A percentile compares a stretch with the other conserved stretches of the same genome.
Conservation (phyloP, 2,113 vertebrate genomes). For the Ameiurus melas region DNA sequence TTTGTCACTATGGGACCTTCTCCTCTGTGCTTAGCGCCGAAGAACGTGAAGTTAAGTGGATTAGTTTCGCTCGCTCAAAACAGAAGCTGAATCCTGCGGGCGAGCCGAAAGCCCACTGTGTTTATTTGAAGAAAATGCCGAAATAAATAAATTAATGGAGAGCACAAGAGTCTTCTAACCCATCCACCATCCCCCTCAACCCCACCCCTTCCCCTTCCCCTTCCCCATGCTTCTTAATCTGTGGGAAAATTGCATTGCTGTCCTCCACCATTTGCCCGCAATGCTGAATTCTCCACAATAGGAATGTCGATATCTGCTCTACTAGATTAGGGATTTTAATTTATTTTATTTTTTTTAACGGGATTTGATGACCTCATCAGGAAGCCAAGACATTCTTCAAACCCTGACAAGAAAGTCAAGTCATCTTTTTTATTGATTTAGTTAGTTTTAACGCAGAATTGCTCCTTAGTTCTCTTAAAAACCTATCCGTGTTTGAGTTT, state of each 20-base stretch:
- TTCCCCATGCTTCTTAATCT: slow-evolving; percentile 41
- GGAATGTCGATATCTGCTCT: slow-evolving; percentile 53
- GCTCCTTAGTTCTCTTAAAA: slow-evolving; percentile 23
- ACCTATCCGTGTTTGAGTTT: slow-evolving; percentile 13
- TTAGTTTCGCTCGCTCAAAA: slow-evolving; percentile 55
- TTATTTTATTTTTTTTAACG: slow-evolving; percentile 5
- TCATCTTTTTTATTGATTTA: slow-evolving; percentile 35
- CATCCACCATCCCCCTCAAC: not conserved
- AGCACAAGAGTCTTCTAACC: slow-evolving; percentile 21
- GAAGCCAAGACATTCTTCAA: slow-evolving; percentile 19
- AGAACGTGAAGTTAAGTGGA: slow-evolving; percentile 55
- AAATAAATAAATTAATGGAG: slow-evolving; percentile 57
- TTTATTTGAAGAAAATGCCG: slow-evolving; percentile 43
- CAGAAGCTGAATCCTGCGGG: slow-evolving; percentile 35
- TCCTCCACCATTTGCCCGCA: slow-evolving; percentile 52
- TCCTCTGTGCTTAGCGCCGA: not conserved
- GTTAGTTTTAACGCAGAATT: not conserved
- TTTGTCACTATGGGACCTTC: not conserved
- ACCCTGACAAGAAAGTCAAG: slow-evolving; percentile 1
- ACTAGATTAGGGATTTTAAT: slow-evolving; percentile 47
- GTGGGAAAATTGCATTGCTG: slow-evolving; percentile 54
- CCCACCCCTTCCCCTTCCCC: no score
- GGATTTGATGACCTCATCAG: slow-evolving; percentile 56
- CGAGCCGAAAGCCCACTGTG: slow-evolving; percentile 38
- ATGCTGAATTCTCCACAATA: slow-evolving; percentile 55